Conservation (phyloP, 2,797 vertebrate genomes). For the Bradypodion pumilum region DNA sequence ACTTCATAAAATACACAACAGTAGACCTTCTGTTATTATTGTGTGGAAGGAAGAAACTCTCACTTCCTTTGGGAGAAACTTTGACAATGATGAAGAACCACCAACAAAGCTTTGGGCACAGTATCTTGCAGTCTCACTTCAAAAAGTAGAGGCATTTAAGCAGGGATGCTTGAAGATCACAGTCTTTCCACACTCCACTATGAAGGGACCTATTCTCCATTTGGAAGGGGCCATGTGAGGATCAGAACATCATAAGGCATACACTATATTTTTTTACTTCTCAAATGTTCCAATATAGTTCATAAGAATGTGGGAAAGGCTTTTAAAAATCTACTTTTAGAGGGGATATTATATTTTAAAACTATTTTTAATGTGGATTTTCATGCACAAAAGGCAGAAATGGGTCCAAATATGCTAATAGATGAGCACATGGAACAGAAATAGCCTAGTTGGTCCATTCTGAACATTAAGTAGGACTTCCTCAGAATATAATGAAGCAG, state of each 20-base stretch:
- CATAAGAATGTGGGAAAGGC: not conserved
- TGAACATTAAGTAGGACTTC: not conserved
- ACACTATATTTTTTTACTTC: not conserved
- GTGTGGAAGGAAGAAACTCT: not conserved
- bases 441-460: not conserved
- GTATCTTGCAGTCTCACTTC: not conserved
- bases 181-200: not conserved
- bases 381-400: not conserved
- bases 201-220: not conserved
- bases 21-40: not conserved
- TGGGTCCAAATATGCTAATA: not conserved
- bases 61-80: not conserved
- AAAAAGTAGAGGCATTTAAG: not conserved
- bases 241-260: not conserved
- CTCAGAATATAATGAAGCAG: not conserved
- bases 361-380: not conserved
- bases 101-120: not conserved
- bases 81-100: not conserved
- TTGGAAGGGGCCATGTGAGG: not conserved
- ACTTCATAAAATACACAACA: not conserved
- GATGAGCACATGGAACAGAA: not conserved
- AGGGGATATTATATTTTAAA: too few relatives aligned
- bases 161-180: not conserved
- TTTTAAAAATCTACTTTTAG: too few relatives aligned
- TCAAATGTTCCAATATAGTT: not conserved